Base-by-base conservation (phyloP, 2,797 vertebrate genomes). In the Silurus aristotelis region DNA sequence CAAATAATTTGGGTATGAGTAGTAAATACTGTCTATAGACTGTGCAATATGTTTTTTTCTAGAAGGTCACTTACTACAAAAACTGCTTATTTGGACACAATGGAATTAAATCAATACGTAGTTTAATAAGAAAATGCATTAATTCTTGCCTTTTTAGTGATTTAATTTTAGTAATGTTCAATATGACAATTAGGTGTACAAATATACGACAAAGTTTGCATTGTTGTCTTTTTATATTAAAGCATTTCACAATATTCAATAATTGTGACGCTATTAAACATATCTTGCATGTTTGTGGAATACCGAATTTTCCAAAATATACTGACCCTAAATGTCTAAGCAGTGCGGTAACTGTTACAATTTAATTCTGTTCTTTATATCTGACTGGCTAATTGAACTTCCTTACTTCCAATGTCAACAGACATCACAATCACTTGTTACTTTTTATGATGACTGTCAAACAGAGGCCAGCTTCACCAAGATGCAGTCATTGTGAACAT, bases 401-500 rank as follows among this genome's bases (percentile, higher is more conserved):
- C 22, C 72, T 81, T 81, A 67, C 43, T 68, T 88, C 70, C 58
- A 61, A 56, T 46, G 76, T 72, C 83, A 83, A 67, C 56, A 79
- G 81, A 67, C 81, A 78, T 83, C 75, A 64, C 38, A 71, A 79
- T 71, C 73, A 52, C 81, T 86, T 61, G 70, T 84, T 60, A 77
- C 76, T 88, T 52, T 82, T 66, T 75, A 66, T 80, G 79, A 84
- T 31, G 85, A 68, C 84, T 75, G 72, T 82, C 63, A 80, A 71
- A 80, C 68, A 71, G 64, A 85, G 67, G 85, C 83, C 76, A 31
- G 67, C 27, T 31, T 77, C 6, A 83, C 71, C 55, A 82, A 83
- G 82, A 85, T 82, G 78, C 76, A 82, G 68, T 73, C 56, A 85
- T 86, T 72, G 66, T 68, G 43, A 67, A 86, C 63, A 64, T 83